These are phyloP conservation scores for Piezodorus guildinii DNA, from an alignment of 1,140 invertebrate species.

Conservation along the genomic window DNA sequence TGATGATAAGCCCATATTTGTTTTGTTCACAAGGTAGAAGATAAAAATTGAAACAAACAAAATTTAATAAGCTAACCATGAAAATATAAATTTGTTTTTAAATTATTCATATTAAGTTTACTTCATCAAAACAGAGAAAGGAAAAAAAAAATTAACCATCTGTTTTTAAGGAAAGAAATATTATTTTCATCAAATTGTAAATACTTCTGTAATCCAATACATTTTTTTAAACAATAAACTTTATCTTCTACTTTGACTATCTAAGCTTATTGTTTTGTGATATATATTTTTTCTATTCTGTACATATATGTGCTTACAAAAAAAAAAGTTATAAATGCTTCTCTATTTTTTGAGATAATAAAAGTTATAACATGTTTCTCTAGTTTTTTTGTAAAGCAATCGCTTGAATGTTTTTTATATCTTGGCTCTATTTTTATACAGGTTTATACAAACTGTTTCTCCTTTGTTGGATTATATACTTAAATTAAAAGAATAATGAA, in stretches of 20 bases:
- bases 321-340: slow-evolving; percentile 1
- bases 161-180: too few species aligned
- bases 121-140: too few species aligned
- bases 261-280: background rate
- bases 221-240: too few species aligned
- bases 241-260: background rate
- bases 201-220: too few species aligned
- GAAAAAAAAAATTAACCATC: too few species aligned
- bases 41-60: too few species aligned
- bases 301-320: background rate
- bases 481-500: slow-evolving; percentile 1
- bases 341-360: slow-evolving; percentile 4
- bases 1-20: too few species aligned
- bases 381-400: slow-evolving; percentile 11
- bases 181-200: too few species aligned
- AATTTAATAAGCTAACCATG: too few species aligned
- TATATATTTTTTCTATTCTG: slow-evolving; percentile 4
- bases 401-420: slow-evolving; percentile 17
- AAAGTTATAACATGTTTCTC: background rate
- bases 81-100: too few species aligned
- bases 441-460: background rate
- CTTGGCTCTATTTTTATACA: slow-evolving; percentile 4
- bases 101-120: too few species aligned
- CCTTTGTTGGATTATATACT: background rate
- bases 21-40: too few species aligned